Conservation (phyloP, 53 echinoderm and acorn worm genomes). For the Luidia sarsii region DNA sequence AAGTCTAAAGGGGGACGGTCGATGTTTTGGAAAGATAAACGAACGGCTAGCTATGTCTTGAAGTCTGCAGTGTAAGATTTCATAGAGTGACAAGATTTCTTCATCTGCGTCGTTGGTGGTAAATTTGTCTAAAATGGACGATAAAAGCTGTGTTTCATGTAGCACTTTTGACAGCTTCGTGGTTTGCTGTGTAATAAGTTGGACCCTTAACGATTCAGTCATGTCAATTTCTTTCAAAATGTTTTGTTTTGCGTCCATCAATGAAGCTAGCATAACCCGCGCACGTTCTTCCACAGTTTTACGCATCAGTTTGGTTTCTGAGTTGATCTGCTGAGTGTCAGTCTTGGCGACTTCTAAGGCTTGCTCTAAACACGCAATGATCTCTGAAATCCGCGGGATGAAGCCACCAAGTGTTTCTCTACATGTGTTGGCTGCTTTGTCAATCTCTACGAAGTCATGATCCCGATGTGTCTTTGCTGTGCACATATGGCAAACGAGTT, state of each 20-base stretch:
- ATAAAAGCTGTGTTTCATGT: constrained; percentile 5
- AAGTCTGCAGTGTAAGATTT: background rate
- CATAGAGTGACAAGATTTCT: constrained; percentile 35
- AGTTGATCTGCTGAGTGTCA: background rate
- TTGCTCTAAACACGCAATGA: background rate
- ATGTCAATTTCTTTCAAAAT: constrained; percentile 20
- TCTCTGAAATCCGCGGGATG: constrained; percentile 2
- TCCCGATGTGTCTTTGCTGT: constrained; percentile 32
- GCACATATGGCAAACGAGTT: constrained; percentile 67
- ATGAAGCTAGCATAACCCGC: background rate
- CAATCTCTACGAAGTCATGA: constrained; percentile 39
- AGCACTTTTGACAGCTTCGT: constrained; percentile 7
- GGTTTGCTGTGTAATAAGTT: background rate
- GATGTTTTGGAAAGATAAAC: background rate
- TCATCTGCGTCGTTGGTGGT: constrained; percentile 6
- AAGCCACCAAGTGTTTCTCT: background rate
- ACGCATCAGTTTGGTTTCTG: background rate
- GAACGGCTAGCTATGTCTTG: background rate
- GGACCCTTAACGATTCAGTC: background rate
- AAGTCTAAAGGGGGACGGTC: background rate
- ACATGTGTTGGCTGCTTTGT: background rate
- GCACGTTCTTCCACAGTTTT: constrained; percentile 2
- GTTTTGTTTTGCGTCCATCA: constrained; percentile 29
- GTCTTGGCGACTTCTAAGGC: background rate
- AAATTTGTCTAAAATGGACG: constrained; percentile 18